Conservation (phyloP, 1,140 invertebrate genomes). For the Leptopilina clavipes region DNA sequence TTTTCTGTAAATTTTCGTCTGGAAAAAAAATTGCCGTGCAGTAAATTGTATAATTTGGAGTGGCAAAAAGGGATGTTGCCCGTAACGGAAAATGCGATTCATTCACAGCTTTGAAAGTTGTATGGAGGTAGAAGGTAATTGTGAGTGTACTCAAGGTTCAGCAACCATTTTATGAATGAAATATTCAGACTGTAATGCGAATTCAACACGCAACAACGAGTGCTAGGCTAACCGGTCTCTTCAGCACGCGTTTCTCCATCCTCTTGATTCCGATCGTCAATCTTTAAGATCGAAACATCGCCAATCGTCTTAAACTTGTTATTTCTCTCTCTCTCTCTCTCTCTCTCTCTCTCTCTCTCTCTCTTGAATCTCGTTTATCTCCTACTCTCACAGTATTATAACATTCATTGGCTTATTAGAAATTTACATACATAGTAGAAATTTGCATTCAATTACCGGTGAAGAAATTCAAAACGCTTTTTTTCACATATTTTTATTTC, state of each 20-base stretch:
- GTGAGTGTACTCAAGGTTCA: conserved; percentile 46
- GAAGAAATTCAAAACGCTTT: no score
- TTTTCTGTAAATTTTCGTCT: not conserved
- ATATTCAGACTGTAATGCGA: conserved; percentile 68
- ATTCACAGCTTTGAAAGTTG: conserved; percentile 57
- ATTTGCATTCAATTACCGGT: not conserved
- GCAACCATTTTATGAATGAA: conserved; percentile 69
- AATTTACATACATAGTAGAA: not conserved
- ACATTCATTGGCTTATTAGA: not conserved
- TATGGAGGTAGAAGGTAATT: conserved; percentile 53
- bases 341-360: not conserved
- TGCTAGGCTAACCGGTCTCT: conserved; percentile 51
- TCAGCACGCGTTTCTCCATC: conserved; percentile 53
- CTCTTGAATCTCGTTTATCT: conserved; percentile 13
- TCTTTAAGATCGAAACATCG: conserved; percentile 3
- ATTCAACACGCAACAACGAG: conserved; percentile 57
- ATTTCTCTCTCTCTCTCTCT: not conserved
- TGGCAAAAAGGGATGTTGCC: conserved; percentile 23
- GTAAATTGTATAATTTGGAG: not conserved
- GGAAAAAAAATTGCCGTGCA: not conserved
- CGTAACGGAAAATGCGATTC: conserved; percentile 52
- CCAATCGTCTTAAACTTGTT: conserved; percentile 18
- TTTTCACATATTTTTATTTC: no score
- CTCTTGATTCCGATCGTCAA: conserved; percentile 38
- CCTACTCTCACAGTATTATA: not conserved